Conservation (phyloP, 2,113 vertebrate genomes). For the chimpanzee (Pan troglodytes) region DNA sequence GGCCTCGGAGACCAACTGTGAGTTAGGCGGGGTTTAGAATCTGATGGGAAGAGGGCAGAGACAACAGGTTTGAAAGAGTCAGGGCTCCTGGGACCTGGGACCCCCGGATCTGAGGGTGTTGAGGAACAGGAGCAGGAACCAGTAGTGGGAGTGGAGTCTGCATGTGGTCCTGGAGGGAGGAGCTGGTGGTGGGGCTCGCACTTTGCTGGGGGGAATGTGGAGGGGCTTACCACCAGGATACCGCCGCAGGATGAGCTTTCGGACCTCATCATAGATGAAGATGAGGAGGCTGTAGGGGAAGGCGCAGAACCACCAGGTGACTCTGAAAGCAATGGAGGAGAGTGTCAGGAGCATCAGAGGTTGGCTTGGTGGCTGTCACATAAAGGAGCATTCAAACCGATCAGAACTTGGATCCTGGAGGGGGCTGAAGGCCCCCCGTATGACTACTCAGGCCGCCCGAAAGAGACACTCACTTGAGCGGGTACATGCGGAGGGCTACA, state of each 20-base stretch:
- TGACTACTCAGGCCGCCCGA: neutral
- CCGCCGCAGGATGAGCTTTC: slow-evolving; percentile 87
- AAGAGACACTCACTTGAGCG: slow-evolving; percentile 83
- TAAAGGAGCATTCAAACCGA: too few relatives aligned
- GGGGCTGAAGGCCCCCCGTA: neutral
- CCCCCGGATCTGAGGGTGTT: neutral
- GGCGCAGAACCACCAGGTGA: slow-evolving; percentile 91
- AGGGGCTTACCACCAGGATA: slow-evolving; percentile 86
- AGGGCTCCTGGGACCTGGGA: neutral
- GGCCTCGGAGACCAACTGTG: neutral
- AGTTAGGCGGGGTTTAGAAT: neutral
- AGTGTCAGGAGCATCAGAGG: neutral
- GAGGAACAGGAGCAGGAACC: neutral
- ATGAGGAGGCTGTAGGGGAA: slow-evolving; percentile 91
- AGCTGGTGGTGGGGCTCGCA: accelerated
- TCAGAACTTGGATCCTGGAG: neutral
- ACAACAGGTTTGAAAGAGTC: neutral
- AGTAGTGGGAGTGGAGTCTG: neutral
- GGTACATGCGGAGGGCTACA: slow-evolving; percentile 86
- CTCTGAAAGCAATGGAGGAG: slow-evolving; percentile 73
- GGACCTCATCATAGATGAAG: slow-evolving; percentile 90
- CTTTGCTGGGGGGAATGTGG: accelerated
- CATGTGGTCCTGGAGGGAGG: too few relatives aligned
- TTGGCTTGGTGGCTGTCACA: too few relatives aligned
- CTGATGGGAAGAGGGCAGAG: neutral